Conservation (phyloP, 2,797 vertebrate species). For the Perodicticus potto region DNA sequence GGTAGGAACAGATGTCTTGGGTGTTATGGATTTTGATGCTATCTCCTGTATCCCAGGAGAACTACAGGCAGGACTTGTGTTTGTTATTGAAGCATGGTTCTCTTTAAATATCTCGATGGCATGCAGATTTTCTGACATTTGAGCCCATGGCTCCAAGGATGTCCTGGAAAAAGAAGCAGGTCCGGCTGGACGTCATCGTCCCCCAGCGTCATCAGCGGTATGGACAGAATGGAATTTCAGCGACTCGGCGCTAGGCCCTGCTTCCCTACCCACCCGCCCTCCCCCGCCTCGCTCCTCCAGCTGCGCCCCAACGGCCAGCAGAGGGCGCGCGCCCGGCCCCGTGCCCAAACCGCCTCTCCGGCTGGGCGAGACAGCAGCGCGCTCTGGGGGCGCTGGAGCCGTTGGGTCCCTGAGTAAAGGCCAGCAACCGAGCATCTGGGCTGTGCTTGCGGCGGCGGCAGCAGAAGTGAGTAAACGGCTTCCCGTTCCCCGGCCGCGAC, state of each 20-base stretch:
- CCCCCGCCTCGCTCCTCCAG: background rate
- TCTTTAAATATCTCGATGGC: background rate
- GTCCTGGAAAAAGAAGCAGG: background rate
- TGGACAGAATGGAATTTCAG: background rate
- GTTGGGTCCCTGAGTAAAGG: no score
- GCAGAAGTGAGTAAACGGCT: background rate
- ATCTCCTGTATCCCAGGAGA: background rate
- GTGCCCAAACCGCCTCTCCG: fast-evolving
- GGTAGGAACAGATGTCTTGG: background rate
- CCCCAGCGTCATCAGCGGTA: no score
- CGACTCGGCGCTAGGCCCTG: fast-evolving
- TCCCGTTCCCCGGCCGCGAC: background rate
- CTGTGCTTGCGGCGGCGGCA: fast-evolving
- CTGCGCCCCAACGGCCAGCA: background rate
- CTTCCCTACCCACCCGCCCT: no score
- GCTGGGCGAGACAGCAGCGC: fast-evolving
- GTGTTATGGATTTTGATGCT: background rate
- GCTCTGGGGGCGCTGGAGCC: background rate
- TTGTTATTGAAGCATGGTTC: background rate
- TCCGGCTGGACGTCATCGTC: background rate
- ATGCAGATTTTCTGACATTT: no score
- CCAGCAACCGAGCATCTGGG: background rate
- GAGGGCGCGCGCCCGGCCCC: background rate
- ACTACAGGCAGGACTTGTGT: background rate
- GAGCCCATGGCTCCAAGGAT: background rate